Conservation (phyloP, 2,888 invertebrate genomes). For the Aphidoletes aphidimyza region DNA sequence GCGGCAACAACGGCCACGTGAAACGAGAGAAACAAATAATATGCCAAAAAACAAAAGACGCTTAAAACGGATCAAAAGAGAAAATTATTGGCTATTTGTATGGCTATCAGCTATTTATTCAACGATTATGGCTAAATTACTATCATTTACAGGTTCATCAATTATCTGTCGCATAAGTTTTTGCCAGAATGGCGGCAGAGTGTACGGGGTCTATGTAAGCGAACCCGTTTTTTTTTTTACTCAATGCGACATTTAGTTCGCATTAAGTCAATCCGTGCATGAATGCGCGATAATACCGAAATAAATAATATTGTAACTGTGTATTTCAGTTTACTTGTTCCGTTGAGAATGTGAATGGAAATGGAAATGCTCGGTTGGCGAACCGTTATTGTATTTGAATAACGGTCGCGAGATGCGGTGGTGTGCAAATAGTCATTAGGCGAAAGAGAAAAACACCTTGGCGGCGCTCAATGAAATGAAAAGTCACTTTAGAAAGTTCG, state of each 20-base stretch:
- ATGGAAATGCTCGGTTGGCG: not conserved
- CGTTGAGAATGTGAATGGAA: not conserved
- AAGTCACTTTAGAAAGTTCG: constrained; percentile 11
- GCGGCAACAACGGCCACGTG: not conserved
- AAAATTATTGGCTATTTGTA: constrained; percentile 41
- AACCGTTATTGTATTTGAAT: not conserved
- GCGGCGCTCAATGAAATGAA: not conserved
- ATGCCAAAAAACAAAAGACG: constrained; percentile 22
- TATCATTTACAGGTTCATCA: constrained; percentile 49
- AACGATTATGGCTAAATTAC: constrained; percentile 45
- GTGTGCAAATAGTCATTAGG: not conserved
- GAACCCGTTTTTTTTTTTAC: no score
- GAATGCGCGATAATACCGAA: constrained; percentile 33
- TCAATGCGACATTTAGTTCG: not conserved
- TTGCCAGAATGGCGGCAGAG: not conserved
- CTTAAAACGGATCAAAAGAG: not conserved
- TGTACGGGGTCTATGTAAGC: not conserved
- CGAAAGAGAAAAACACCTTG: not conserved
- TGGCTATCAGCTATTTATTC: constrained; percentile 33
- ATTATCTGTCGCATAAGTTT: constrained; percentile 46
- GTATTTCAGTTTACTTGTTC: not conserved
- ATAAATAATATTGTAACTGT: constrained; percentile 21
- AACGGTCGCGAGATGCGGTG: not conserved
- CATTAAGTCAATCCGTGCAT: constrained; percentile 46
- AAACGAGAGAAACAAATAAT: not conserved